Evolutionary conservation across 2,113 vertebrate species (phyloP).

Genomic region (Thalassarche chlororhynchos): DNA sequence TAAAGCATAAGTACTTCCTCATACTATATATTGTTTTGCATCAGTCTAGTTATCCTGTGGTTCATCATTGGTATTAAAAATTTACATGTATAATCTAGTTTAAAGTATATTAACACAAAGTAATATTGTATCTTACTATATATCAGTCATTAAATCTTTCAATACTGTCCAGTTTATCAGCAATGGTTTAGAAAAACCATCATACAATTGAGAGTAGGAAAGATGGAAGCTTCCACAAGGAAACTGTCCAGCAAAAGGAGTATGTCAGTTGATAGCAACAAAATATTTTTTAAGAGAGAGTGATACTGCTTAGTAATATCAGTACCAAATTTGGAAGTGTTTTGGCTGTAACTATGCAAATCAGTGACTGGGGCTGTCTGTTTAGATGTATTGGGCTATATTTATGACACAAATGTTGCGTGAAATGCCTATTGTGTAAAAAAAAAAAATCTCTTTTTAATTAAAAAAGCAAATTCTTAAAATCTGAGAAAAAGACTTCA

Average conservation of each 20-base stretch:
- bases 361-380: background rate
- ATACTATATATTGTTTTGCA: conserved; percentile 2
- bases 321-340: conserved; percentile 1
- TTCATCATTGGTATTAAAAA: background rate
- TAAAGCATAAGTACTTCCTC: conserved; percentile 63
- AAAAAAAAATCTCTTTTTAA: background rate
- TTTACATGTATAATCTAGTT: background rate
- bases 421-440: background rate
- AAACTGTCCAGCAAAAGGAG: background rate
- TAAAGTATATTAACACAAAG: background rate
- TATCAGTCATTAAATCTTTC: background rate
- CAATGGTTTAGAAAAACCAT: background rate
- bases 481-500: background rate
- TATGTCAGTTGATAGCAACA: background rate
- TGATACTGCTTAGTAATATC: conserved; percentile 29
- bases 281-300: conserved; percentile 30
- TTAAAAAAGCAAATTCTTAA: background rate
- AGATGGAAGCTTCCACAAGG: background rate
- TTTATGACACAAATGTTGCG: background rate
- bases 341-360: conserved; percentile 34
- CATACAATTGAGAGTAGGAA: background rate
- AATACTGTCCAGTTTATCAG: background rate
- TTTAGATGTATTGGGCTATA: background rate
- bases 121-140: background rate
- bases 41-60: background rate